These are phyloP conservation scores for Achatina immaculata DNA, from an alignment of 1,140 invertebrate species.

Conservation along the genomic window DNA sequence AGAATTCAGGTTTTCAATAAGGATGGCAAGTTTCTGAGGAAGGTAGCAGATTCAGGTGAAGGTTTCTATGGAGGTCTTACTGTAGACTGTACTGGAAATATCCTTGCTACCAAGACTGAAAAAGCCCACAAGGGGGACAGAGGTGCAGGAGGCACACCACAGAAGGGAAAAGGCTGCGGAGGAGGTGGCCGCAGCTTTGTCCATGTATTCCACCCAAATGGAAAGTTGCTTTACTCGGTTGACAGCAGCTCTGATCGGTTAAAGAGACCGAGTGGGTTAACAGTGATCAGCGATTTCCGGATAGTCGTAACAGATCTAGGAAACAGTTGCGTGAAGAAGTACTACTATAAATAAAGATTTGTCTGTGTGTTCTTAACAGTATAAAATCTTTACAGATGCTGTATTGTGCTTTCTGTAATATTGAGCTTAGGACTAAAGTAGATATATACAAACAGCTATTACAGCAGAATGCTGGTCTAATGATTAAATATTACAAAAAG, in stretches of 20 bases:
- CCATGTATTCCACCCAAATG: conserved; percentile 81
- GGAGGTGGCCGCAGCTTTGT: conserved; percentile 77
- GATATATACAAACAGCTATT: no score
- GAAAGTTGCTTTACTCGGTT: conserved; percentile 81
- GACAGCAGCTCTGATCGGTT: conserved; percentile 85
- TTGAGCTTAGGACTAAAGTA: no score
- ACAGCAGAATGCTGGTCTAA: no score
- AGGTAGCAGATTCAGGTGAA: conserved; percentile 57
- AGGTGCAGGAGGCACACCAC: background rate
- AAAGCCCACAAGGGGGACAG: conserved; percentile 67
- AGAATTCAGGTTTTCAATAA: conserved; percentile 84
- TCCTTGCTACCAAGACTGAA: conserved; percentile 84
- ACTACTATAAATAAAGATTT: conserved; percentile 77
- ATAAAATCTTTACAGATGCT: no score
- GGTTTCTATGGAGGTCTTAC: conserved; percentile 82
- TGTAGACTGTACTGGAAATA: conserved; percentile 79
- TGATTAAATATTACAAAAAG: no score
- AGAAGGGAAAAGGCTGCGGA: conserved; percentile 12
- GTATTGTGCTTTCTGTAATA: no score
- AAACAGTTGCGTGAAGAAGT: conserved; percentile 90
- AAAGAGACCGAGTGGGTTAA: conserved; percentile 84
- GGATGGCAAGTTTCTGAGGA: conserved; percentile 80
- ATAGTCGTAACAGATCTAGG: conserved; percentile 90
- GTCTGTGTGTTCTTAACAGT: background rate
- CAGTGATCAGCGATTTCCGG: conserved; percentile 75